Conservation (phyloP, 2,888 invertebrate genomes). For the Villa cingulata region DNA sequence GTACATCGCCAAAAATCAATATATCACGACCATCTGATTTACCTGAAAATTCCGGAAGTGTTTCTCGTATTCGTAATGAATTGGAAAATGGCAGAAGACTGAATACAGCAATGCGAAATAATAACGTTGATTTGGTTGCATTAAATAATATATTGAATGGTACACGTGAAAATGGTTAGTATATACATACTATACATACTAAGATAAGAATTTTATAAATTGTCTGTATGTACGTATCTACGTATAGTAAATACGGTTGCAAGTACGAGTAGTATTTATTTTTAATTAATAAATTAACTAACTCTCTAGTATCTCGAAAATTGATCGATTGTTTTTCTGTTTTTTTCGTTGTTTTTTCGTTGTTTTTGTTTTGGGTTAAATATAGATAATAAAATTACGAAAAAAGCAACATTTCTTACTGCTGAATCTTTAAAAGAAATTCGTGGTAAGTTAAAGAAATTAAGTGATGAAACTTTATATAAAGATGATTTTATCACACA, state of each 20-base stretch:
- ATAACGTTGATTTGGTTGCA: slow-evolving; percentile 41
- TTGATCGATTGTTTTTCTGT: not conserved
- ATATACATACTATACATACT: not conserved
- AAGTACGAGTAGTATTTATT: too few relatives aligned
- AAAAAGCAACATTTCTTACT: slow-evolving; percentile 38
- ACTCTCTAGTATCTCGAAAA: too few relatives aligned
- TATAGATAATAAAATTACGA: slow-evolving; percentile 6
- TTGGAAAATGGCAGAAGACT: slow-evolving; percentile 42
- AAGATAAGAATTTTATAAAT: too few relatives aligned
- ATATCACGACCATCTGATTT: slow-evolving; percentile 26
- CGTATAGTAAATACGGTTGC: too few relatives aligned
- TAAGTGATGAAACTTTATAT: slow-evolving; percentile 38
- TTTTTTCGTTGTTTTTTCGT: not conserved
- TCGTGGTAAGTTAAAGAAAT: slow-evolving; percentile 41
- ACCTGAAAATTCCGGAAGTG: slow-evolving; percentile 40
- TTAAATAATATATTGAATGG: slow-evolving; percentile 38
- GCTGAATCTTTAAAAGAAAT: slow-evolving; percentile 47
- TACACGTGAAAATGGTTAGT: slow-evolving; percentile 8
- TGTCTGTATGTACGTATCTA: too few relatives aligned
- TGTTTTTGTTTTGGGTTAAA: too few relatives aligned
- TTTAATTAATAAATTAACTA: too few relatives aligned
- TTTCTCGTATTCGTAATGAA: slow-evolving; percentile 41
- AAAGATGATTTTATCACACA: slow-evolving; percentile 29
- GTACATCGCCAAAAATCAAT: slow-evolving; percentile 18
- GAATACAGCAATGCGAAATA: slow-evolving; percentile 40